Conservation (phyloP, 2,888 invertebrate genomes). For the Eudasyphora cyanicolor region DNA sequence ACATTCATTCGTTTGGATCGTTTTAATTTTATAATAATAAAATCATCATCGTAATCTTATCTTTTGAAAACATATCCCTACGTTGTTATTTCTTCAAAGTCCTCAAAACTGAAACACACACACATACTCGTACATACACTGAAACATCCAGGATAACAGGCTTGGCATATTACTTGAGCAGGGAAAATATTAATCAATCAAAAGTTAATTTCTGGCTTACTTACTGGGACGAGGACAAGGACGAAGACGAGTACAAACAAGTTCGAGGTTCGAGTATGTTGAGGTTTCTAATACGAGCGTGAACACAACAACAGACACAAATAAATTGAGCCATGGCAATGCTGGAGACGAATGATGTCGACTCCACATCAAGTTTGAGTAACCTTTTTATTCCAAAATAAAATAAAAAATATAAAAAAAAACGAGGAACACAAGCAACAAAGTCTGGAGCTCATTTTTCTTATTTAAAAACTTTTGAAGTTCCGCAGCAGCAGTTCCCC, state of each 20-base stretch:
- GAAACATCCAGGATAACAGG: neutral
- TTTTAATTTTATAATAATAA: slow-evolving; percentile 31
- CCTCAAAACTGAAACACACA: too few species aligned
- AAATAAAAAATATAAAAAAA: neutral
- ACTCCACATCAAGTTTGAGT: neutral
- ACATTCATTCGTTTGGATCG: slow-evolving; percentile 2
- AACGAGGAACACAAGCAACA: neutral
- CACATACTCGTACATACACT: neutral
- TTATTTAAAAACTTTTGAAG: slow-evolving; percentile 38
- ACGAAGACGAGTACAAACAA: neutral
- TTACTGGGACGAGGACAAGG: neutral
- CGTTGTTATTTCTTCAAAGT: neutral
- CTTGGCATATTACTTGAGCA: slow-evolving; percentile 8
- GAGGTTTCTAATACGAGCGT: slow-evolving; percentile 2
- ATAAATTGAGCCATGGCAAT: neutral
- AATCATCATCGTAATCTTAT: slow-evolving; percentile 36
- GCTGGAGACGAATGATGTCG: neutral
- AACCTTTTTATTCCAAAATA: slow-evolving; percentile 3
- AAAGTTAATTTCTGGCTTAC: slow-evolving; percentile 48
- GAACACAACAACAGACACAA: neutral
- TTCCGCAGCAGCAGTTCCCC: neutral
- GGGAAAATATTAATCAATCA: slow-evolving; percentile 58
- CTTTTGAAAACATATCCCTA: slow-evolving; percentile 19
- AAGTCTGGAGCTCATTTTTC: slow-evolving; percentile 32
- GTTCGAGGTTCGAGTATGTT: neutral